These are phyloP conservation scores for Danaus melanippus DNA, from an alignment of 1,140 invertebrate species.

Conservation along the genomic window DNA sequence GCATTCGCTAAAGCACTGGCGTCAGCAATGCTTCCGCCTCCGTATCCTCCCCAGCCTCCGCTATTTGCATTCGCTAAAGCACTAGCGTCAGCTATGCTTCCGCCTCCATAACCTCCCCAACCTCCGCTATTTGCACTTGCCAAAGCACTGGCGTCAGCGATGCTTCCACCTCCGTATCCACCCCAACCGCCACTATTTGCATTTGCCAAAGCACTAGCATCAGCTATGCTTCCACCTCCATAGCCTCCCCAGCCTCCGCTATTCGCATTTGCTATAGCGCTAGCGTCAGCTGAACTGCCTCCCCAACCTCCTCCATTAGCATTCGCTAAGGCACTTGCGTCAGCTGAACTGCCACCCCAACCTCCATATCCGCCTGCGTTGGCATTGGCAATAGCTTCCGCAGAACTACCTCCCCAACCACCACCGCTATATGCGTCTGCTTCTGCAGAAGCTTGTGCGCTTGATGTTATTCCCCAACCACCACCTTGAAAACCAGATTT, in stretches of 20 bases:
- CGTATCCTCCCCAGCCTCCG: neutral
- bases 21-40: too few species aligned
- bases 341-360: conserved; percentile 12
- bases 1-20: too few species aligned
- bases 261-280: conserved; percentile 15
- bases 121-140: conserved; percentile 8
- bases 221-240: neutral
- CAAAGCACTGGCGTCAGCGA: conserved; percentile 18
- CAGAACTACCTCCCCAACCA: conserved; percentile 1
- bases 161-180: conserved; percentile 10
- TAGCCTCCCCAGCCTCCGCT: conserved; percentile 7
- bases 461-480: too few species aligned
- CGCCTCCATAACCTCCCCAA: conserved; percentile 8
- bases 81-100: conserved; percentile 17
- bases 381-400: conserved; percentile 20
- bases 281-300: conserved; percentile 17
- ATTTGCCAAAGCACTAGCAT: conserved; percentile 7
- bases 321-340: conserved; percentile 11
- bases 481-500: too few species aligned
- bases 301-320: conserved; percentile 13
- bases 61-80: conserved; percentile 13
- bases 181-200: conserved; percentile 7
- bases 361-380: conserved; percentile 16
- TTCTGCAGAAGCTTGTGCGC: conserved; percentile 10
- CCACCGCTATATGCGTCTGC: conserved; percentile 10